Evolutionary conservation across 2,113 vertebrate genomes (phyloP).

Genomic region (Scartelaos histophorus): DNA sequence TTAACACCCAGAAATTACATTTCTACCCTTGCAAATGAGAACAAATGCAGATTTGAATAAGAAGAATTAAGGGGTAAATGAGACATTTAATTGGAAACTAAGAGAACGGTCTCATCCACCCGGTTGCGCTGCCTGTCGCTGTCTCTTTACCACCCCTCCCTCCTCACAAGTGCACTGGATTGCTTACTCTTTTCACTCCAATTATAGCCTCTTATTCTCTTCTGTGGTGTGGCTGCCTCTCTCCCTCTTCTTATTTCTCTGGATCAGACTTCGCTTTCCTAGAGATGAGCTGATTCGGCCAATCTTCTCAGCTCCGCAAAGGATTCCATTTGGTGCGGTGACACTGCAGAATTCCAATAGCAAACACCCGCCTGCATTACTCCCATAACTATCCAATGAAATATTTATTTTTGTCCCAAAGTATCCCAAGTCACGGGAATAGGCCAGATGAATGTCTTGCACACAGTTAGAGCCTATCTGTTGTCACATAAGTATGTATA

Average conservation of each 20-base stretch:
- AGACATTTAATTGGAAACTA: slow-evolving; percentile 81
- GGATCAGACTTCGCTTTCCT: slow-evolving; percentile 52
- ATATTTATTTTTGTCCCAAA: slow-evolving; percentile 75
- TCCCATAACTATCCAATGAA: slow-evolving; percentile 69
- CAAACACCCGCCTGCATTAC: slow-evolving; percentile 57
- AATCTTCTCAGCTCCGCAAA: slow-evolving; percentile 49
- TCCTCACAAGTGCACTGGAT: slow-evolving; percentile 33
- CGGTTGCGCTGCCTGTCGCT: slow-evolving; percentile 40
- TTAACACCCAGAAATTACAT: slow-evolving; percentile 64
- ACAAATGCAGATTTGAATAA: slow-evolving; percentile 69
- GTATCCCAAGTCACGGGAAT: slow-evolving; percentile 54
- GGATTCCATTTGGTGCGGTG: slow-evolving; percentile 62
- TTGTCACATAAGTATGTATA: slow-evolving; percentile 35
- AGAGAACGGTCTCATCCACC: slow-evolving; percentile 59
- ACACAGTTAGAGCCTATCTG: slow-evolving; percentile 22
- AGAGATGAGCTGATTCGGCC: slow-evolving; percentile 65
- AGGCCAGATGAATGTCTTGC: slow-evolving; percentile 53
- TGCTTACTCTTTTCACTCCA: slow-evolving; percentile 35
- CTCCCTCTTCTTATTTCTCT: slow-evolving; percentile 27
- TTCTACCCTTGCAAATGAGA: slow-evolving; percentile 67
- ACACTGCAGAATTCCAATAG: slow-evolving; percentile 72
- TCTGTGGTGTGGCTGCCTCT: slow-evolving; percentile 28
- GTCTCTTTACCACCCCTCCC: slow-evolving; percentile 25
- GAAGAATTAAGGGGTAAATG: slow-evolving; percentile 79
- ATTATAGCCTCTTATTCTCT: slow-evolving; percentile 36